Conservation (phyloP, 1,140 invertebrate genomes). For the Ostrea denselamellosa region DNA sequence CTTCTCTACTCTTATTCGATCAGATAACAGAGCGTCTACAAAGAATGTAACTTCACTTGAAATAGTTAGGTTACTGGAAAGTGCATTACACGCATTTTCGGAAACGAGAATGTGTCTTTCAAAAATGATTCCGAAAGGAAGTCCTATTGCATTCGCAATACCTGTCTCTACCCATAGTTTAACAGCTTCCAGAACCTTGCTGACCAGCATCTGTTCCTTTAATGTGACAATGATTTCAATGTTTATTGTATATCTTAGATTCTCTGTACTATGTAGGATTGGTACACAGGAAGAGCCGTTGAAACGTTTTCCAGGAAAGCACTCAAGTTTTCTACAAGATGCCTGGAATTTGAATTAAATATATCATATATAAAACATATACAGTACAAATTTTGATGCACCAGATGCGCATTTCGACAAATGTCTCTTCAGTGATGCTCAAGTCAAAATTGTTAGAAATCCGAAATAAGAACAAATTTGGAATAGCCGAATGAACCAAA, state of each 20-base stretch:
- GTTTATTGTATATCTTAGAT: neutral
- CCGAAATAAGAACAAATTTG: too few relatives aligned
- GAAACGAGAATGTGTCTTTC: neutral
- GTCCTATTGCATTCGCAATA: neutral
- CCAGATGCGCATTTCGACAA: too few relatives aligned
- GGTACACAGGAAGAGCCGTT: neutral
- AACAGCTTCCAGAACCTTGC: neutral
- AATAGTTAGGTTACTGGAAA: neutral
- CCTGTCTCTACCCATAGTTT: neutral
- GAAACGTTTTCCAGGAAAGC: neutral
- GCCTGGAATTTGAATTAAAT: neutral
- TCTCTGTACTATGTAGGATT: neutral
- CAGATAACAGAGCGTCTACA: neutral
- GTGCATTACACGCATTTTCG: neutral
- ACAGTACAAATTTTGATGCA: too few relatives aligned
- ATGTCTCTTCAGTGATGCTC: too few relatives aligned
- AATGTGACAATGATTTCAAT: neutral
- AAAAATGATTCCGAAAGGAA: neutral
- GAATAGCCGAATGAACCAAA: too few relatives aligned
- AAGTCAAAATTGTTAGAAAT: too few relatives aligned
- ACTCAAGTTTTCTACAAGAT: neutral
- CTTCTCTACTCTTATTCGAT: neutral
- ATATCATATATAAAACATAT: too few relatives aligned
- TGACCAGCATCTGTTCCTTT: neutral
- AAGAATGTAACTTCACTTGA: neutral